phyloP scores from a whole-genome alignment of 2,888 invertebrate genomes.

The Oligia latruncula region DNA sequence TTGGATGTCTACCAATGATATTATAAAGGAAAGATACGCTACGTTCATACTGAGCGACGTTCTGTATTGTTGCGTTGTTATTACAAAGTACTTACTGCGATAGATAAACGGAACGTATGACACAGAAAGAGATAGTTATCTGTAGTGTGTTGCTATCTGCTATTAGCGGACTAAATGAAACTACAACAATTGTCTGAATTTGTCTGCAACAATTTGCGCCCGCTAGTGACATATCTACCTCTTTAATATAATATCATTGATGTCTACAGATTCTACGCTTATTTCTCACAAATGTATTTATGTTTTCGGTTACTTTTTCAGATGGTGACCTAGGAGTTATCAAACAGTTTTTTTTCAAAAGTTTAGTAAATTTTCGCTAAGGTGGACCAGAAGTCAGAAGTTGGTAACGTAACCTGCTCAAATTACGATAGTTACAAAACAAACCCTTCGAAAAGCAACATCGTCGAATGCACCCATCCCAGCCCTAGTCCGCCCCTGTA shows the following conservation, averaged over 20 bases:
- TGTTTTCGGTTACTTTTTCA: neutral
- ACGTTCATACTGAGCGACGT: no score
- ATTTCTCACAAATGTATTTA: neutral
- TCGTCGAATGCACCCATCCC: neutral
- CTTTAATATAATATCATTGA: neutral
- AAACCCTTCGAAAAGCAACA: neutral
- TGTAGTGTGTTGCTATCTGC: no score
- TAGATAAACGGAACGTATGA: no score
- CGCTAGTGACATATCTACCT: no score
- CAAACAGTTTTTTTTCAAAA: neutral
- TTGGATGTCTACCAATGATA: neutral
- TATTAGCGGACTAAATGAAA: no score
- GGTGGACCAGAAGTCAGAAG: neutral
- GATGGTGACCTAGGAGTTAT: neutral
- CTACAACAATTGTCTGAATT: no score
- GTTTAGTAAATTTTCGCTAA: neutral
- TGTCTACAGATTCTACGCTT: neutral
- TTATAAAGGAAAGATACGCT: no score
- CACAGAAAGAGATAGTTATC: no score
- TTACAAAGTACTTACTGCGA: no score
- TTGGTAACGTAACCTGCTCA: neutral
- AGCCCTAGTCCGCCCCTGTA: conserved; percentile 44
- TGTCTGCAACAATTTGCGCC: no score
- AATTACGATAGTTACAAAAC: neutral
- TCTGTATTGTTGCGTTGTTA: no score